Conservation (phyloP, 2,113 vertebrate species). For the Sander lucioperca region DNA sequence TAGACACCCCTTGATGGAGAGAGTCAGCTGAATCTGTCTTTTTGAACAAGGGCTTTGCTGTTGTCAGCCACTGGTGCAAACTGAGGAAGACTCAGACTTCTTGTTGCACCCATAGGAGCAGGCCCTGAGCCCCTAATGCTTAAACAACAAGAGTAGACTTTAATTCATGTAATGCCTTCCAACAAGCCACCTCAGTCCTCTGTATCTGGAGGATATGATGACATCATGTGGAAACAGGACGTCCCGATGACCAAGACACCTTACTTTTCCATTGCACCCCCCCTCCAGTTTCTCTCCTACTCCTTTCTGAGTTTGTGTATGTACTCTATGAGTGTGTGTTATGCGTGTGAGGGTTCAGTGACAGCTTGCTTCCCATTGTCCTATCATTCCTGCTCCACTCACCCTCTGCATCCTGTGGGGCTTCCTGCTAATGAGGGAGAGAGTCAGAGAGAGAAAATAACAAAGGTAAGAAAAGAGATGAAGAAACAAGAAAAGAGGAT, state of each 20-base stretch:
- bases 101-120: background rate
- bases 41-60: background rate
- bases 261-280: constrained; percentile 71
- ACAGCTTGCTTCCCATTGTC: constrained; percentile 85
- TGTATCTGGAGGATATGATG: constrained; percentile 72
- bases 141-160: constrained; percentile 7
- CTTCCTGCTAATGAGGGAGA: constrained; percentile 75
- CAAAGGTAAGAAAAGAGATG: constrained; percentile 1
- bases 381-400: constrained; percentile 84
- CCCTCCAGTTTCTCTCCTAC: constrained; percentile 23
- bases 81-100: background rate
- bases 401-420: constrained; percentile 82
- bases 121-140: background rate
- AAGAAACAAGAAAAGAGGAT: constrained; percentile 25
- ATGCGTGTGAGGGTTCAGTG: constrained; percentile 62
- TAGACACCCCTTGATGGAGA: background rate
- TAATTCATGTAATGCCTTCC: background rate
- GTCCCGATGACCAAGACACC: constrained; percentile 74
- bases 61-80: background rate
- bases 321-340: constrained; percentile 22
- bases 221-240: constrained; percentile 84
- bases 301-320: constrained; percentile 29
- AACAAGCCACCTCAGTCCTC: constrained; percentile 16
- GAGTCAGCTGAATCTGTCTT: background rate
- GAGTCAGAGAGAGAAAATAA: constrained; percentile 1